Conservation (phyloP, 2,797 vertebrate genomes). For the Lindbergichthys nudifrons region DNA sequence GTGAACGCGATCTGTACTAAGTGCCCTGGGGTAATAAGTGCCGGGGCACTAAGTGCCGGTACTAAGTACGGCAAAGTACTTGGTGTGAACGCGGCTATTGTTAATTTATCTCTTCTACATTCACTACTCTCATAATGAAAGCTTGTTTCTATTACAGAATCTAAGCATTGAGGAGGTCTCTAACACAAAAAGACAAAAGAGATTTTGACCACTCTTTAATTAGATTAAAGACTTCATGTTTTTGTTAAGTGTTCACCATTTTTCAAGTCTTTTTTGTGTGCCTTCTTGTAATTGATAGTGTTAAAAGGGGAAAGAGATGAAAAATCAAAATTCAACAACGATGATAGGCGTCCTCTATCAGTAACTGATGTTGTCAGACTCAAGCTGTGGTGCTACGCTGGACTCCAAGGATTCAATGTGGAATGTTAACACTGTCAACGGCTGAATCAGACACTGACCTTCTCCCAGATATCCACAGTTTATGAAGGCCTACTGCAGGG, state of each 20-base stretch:
- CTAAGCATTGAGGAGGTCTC: background rate
- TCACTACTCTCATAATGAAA: background rate
- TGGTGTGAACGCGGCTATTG: too few species aligned
- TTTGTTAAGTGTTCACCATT: background rate
- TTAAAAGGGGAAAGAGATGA: too few species aligned
- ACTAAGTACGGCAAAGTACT: too few species aligned
- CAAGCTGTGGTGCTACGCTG: background rate
- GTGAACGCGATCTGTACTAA: too few species aligned
- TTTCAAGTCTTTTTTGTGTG: background rate
- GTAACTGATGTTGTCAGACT: background rate
- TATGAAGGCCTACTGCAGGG: too few species aligned
- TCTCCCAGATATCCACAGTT: background rate
- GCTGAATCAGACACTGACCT: conserved; percentile 3
- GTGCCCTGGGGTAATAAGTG: too few species aligned
- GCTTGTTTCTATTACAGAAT: background rate
- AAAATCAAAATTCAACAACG: background rate
- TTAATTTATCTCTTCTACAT: too few species aligned
- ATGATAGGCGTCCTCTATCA: background rate
- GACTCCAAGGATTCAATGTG: background rate
- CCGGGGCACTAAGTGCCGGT: too few species aligned
- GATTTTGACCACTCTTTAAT: background rate
- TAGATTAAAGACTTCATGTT: too few species aligned
- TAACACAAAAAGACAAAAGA: background rate
- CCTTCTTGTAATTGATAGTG: too few species aligned
- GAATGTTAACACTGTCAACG: conserved; percentile 23